These are phyloP conservation scores for Leucoptera coffeella DNA, from an alignment of 2,888 invertebrate genomes.

Conservation along the genomic window DNA sequence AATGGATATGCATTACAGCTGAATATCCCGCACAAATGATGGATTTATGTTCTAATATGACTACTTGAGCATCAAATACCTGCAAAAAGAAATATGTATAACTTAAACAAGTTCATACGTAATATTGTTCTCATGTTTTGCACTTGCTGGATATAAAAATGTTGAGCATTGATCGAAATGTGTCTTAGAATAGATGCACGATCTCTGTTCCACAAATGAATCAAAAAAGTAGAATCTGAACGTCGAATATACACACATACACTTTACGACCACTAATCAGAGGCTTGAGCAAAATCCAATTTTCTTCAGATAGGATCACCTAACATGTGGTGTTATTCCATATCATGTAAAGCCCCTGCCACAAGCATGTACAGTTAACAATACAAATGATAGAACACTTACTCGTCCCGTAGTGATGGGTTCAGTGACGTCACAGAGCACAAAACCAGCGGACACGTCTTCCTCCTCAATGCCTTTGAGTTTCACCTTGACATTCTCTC, in stretches of 20 bases:
- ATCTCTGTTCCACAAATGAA: no score
- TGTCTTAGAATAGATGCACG: no score
- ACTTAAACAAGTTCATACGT: no score
- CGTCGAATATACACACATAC: no score
- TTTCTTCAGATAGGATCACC: no score
- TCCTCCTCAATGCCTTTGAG: conserved; percentile 98
- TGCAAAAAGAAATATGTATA: no score
- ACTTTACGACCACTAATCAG: no score
- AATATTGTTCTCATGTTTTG: no score
- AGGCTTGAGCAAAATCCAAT: no score
- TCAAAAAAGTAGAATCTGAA: no score
- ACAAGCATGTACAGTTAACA: conserved; percentile 3
- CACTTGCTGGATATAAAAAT: no score
- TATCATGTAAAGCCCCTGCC: not conserved
- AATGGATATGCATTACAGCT: conserved; percentile 98
- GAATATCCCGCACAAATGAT: conserved; percentile 99
- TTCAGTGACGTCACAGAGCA: conserved; percentile 87
- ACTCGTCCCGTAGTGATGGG: conserved; percentile 90
- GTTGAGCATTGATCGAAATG: no score
- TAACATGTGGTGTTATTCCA: not conserved
- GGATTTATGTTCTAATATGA: conserved; percentile 98
- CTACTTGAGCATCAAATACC: conserved; percentile 96
- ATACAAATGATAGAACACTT: conserved; percentile 9
- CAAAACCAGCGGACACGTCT: conserved; percentile 97
- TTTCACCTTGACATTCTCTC: conserved; percentile 98